phyloP scores from a whole-genome alignment of 2,797 vertebrate species.

The Sebastiscus tertius region DNA sequence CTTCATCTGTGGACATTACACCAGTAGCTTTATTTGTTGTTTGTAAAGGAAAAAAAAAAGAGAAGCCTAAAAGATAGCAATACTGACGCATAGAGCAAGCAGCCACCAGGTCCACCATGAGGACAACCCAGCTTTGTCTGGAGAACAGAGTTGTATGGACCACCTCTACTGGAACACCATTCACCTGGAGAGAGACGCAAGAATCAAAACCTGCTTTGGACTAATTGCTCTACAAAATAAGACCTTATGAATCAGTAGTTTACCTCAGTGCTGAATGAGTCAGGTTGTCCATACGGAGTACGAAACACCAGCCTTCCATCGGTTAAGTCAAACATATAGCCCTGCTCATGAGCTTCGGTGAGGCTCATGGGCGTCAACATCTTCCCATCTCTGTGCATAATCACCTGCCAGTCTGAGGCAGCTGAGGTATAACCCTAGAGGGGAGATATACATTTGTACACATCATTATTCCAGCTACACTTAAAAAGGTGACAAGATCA shows the following conservation, averaged over 20 bases:
- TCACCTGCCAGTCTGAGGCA: constrained; percentile 77
- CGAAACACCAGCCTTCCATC: constrained; percentile 77
- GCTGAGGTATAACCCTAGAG: background rate
- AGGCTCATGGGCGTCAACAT: constrained; percentile 61
- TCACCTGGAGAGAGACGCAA: constrained; percentile 50
- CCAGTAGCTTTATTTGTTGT: background rate
- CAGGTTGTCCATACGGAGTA: constrained; percentile 71
- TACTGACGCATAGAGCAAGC: constrained; percentile 81
- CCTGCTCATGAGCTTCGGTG: constrained; percentile 68
- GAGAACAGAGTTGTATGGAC: constrained; percentile 77
- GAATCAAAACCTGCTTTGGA: too few species aligned
- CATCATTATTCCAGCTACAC: too few species aligned
- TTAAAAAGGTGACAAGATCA: too few species aligned
- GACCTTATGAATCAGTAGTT: background rate
- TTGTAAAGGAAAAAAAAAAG: background rate
- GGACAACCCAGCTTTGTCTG: constrained; percentile 80
- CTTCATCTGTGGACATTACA: constrained; percentile 50
- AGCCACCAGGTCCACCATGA: constrained; percentile 82
- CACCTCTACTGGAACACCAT: constrained; percentile 64
- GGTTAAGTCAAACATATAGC: constrained; percentile 76
- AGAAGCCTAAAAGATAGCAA: too few species aligned
- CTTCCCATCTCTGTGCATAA: constrained; percentile 70
- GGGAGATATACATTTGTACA: too few species aligned
- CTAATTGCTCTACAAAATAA: too few species aligned
- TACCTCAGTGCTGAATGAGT: constrained; percentile 72